Evolutionary conservation across 2,888 invertebrate genomes (phyloP).

Genomic region (Rhamnusium bicolor): DNA sequence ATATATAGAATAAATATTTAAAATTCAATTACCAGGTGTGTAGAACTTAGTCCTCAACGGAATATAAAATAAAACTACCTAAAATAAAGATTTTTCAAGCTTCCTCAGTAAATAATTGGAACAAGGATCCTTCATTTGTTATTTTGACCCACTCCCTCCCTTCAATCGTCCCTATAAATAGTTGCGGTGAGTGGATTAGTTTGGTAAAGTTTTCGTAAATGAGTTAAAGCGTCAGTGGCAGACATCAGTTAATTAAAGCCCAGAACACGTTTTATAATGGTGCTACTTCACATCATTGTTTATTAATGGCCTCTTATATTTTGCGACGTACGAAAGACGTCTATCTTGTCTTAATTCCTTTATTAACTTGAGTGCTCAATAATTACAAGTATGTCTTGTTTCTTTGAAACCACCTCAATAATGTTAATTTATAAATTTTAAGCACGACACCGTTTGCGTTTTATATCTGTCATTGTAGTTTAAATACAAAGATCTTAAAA

Average conservation of each 20-base stretch:
- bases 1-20: too few relatives aligned
- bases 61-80: not conserved
- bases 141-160: not conserved
- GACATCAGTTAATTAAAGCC: conserved; percentile 63
- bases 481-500: too few relatives aligned
- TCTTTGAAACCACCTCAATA: not conserved
- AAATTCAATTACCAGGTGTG: not conserved
- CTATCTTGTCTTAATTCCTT: conserved; percentile 35
- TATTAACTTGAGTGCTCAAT: conserved; percentile 31
- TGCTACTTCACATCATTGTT: conserved; percentile 40
- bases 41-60: not conserved
- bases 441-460: not conserved
- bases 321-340: conserved; percentile 40
- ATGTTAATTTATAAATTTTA: conserved; percentile 2
- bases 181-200: conserved; percentile 60
- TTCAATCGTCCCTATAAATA: conserved; percentile 45
- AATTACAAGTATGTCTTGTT: conserved; percentile 4
- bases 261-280: conserved; percentile 59
- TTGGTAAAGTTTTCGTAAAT: conserved; percentile 59
- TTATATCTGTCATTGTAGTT: too few relatives aligned
- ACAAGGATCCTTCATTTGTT: conserved; percentile 2
- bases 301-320: conserved; percentile 48
- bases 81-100: not conserved
- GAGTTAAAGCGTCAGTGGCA: conserved; percentile 61
- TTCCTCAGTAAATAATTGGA: not conserved